These are phyloP conservation scores for Heliangelus exortis DNA, from an alignment of 2,797 vertebrate species.

Conservation along the genomic window DNA sequence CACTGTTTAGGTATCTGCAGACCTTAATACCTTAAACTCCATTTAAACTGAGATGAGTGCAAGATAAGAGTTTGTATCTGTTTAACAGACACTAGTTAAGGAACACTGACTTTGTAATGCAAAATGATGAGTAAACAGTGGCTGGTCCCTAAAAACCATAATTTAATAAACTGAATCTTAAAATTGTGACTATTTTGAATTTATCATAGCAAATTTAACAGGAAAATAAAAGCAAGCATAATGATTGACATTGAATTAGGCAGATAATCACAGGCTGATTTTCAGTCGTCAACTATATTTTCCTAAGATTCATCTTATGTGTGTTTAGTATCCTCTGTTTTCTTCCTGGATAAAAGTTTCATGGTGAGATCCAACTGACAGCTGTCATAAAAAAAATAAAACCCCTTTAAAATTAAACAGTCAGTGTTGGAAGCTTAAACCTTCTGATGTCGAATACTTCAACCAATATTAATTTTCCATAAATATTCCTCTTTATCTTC, in stretches of 20 bases:
- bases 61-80: background rate
- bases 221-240: background rate
- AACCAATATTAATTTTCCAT: background rate
- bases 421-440: background rate
- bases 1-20: background rate
- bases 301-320: background rate
- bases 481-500: background rate
- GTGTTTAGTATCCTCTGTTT: background rate
- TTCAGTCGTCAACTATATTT: background rate
- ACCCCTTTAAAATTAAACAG: background rate
- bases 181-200: background rate
- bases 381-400: background rate
- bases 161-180: background rate
- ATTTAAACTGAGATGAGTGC: background rate
- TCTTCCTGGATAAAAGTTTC: background rate
- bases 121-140: background rate
- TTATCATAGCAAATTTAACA: background rate
- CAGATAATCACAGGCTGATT: background rate
- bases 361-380: background rate
- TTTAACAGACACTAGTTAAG: background rate
- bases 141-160: fast-evolving
- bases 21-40: background rate
- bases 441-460: background rate
- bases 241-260: background rate
- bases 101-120: background rate